These are phyloP conservation scores for Nemapogon koenigi DNA, from an alignment of 2,888 invertebrate genomes.

Conservation along the genomic window DNA sequence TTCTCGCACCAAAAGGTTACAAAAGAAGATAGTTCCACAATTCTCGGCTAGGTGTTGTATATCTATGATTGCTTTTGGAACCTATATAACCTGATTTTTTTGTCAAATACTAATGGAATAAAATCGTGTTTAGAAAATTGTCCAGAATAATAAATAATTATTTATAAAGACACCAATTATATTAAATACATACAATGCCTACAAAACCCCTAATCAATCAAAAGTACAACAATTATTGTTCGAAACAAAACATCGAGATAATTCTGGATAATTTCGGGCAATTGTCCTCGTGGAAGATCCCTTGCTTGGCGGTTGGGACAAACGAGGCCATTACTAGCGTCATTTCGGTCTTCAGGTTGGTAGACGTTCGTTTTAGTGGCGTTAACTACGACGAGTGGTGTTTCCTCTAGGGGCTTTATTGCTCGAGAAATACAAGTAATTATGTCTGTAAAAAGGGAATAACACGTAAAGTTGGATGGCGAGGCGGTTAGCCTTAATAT, in stretches of 20 bases:
- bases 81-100: too few species aligned
- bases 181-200: too few species aligned
- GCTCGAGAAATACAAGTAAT: constrained; percentile 34
- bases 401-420: constrained; percentile 34
- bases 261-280: constrained; percentile 27
- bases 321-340: constrained; percentile 36
- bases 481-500: not conserved
- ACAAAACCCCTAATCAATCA: too few species aligned
- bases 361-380: constrained; percentile 28
- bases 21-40: too few species aligned
- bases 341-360: constrained; percentile 29
- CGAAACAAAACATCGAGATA: constrained; percentile 7
- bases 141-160: too few species aligned
- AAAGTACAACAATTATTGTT: too few species aligned
- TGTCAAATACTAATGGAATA: too few species aligned
- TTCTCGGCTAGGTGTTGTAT: too few species aligned
- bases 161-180: too few species aligned
- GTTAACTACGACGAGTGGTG: constrained; percentile 31
- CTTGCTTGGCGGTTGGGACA: constrained; percentile 30
- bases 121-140: too few species aligned
- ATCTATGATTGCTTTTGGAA: too few species aligned
- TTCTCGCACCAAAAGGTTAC: too few species aligned
- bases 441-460: constrained; percentile 29
- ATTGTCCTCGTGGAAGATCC: constrained; percentile 24
- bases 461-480: constrained; percentile 13